Conservation (phyloP, 2,113 vertebrate species). For the Bufo gargarizans region DNA sequence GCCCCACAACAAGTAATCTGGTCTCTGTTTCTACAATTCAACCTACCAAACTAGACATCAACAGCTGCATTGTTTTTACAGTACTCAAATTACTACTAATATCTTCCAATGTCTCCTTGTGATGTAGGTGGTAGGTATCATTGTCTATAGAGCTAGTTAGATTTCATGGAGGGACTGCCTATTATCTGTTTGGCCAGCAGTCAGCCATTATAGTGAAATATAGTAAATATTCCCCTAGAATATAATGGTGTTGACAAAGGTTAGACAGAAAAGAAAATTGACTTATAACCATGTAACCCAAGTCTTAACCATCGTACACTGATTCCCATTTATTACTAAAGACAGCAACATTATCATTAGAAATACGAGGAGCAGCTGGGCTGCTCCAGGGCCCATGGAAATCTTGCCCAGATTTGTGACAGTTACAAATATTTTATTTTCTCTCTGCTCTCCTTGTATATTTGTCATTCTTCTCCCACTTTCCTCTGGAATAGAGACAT, state of each 20-base stretch:
- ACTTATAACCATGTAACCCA: neutral
- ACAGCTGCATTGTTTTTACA: no score
- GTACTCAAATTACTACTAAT: neutral
- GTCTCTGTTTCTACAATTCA: no score
- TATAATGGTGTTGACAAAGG: neutral
- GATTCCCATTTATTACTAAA: neutral
- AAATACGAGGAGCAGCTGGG: constrained; percentile 18
- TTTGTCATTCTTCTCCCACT: neutral
- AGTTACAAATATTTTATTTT: constrained; percentile 4
- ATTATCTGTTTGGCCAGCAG: neutral
- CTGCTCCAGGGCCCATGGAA: neutral
- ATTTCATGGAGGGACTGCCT: neutral
- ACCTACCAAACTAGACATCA: no score
- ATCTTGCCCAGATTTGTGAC: neutral
- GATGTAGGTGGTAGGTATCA: neutral
- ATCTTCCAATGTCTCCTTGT: neutral
- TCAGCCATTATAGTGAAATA: neutral
- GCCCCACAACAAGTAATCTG: no score
- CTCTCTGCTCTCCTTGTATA: neutral
- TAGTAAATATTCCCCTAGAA: neutral
- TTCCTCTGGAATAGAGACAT: neutral
- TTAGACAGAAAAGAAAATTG: neutral
- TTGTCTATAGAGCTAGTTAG: no score
- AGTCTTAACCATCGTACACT: neutral
- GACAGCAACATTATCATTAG: constrained; percentile 24